Percentiles rank a stretch among this genome's conserved stretches.
These are phyloP conservation scores for Amazona guildingii DNA, from an alignment of 2,113 vertebrate species.

Conservation along the genomic window DNA sequence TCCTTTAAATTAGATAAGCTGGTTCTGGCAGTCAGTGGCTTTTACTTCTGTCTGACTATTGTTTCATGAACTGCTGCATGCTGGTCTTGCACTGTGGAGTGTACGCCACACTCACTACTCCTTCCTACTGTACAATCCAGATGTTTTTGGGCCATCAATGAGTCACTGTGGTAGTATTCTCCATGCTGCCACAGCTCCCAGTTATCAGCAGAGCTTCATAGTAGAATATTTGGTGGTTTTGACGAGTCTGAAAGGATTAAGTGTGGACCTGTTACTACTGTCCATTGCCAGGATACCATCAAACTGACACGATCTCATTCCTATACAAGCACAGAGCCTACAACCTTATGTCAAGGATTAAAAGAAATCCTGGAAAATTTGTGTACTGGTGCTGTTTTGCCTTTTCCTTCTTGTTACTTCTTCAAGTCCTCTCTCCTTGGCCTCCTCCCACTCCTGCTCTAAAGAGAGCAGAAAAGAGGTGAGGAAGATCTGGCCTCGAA, in stretches of 20 bases:
- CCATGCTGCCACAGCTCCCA: not conserved
- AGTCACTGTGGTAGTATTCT: not conserved
- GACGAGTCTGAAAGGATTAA: not conserved
- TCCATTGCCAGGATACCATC: not conserved
- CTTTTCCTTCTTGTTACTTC: not conserved
- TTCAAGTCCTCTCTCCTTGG: not conserved
- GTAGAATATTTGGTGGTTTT: not conserved
- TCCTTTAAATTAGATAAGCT: not conserved
- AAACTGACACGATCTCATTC: not conserved
- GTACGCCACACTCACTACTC: fast-evolving
- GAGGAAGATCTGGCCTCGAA: not conserved
- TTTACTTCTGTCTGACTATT: not conserved
- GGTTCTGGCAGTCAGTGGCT: not conserved
- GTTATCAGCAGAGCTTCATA: not conserved
- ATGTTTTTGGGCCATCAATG: not conserved
- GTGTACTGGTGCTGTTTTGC: not conserved
- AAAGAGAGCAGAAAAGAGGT: not conserved
- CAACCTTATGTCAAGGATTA: not conserved
- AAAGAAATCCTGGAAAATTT: not conserved
- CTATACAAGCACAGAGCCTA: not conserved
- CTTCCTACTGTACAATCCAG: not conserved
- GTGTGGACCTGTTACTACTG: not conserved
- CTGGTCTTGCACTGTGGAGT: not conserved
- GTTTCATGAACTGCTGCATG: not conserved
- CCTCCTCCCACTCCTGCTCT: not conserved